Evolutionary conservation across 2,888 invertebrate species (phyloP).

Genomic region (Aquatica leii): DNA sequence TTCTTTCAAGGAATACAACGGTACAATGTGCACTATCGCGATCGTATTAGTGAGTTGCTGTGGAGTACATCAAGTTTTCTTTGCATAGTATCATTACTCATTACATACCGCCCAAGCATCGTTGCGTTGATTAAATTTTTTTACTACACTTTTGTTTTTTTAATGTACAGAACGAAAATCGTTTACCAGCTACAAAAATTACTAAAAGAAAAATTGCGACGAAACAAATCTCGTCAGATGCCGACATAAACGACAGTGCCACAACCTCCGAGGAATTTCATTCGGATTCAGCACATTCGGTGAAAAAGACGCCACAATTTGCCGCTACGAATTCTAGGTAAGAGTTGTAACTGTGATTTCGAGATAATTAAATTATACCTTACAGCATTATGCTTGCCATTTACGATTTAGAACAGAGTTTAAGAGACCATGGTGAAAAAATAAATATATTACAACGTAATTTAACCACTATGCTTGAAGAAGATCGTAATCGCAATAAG

Average conservation of each 20-base stretch:
- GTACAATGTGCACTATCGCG: no score
- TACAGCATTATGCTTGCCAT: conserved; percentile 54
- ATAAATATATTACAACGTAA: conserved; percentile 51
- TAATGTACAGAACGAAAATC: conserved; percentile 60
- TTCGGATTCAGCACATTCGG: conserved; percentile 57
- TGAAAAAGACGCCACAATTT: conserved; percentile 50
- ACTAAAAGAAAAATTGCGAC: conserved; percentile 63
- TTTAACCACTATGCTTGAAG: conserved; percentile 48
- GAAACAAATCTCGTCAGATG: conserved; percentile 64
- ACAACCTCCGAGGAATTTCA: conserved; percentile 58
- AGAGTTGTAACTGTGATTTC: conserved; percentile 13
- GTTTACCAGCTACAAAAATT: conserved; percentile 63
- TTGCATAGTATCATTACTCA: no score
- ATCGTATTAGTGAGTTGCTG: no score
- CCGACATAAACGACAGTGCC: conserved; percentile 61
- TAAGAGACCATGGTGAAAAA: conserved; percentile 53
- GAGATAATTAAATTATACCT: conserved; percentile 11
- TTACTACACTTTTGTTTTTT: conserved; percentile 54
- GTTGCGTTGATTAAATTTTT: conserved; percentile 34
- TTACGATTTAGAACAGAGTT: conserved; percentile 51
- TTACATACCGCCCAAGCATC: no score
- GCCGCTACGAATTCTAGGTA: conserved; percentile 52
- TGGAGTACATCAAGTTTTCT: no score
- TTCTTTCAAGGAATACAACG: no score
- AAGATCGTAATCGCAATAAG: conserved; percentile 19